Conservation (phyloP, 1,140 invertebrate species). For the Caenorhabditis tropicalis region DNA sequence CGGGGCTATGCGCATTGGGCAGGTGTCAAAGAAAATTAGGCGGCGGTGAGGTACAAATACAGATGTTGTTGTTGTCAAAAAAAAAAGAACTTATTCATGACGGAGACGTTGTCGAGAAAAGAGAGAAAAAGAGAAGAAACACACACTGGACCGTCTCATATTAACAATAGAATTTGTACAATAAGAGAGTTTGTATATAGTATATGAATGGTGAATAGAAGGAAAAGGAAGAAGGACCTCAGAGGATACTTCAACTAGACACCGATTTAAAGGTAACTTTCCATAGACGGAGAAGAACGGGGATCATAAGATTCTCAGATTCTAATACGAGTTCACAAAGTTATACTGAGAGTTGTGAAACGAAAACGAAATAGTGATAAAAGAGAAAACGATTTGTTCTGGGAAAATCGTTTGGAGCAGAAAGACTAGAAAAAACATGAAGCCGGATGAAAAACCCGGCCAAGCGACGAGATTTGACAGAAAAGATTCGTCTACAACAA, state of each 20-base stretch:
- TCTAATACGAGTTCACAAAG: too few relatives aligned
- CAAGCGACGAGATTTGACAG: too few relatives aligned
- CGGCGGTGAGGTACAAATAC: background rate
- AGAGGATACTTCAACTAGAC: background rate
- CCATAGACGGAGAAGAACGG: background rate
- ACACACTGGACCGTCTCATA: background rate
- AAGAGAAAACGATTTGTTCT: background rate
- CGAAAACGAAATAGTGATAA: background rate
- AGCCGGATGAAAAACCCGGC: too few relatives aligned
- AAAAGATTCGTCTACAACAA: too few relatives aligned
- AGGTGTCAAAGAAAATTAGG: background rate
- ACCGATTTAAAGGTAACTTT: background rate
- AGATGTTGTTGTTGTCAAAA: background rate
- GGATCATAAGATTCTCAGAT: background rate
- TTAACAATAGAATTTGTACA: conserved; percentile 16
- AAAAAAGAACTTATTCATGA: conserved; percentile 19
- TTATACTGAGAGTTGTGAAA: too few relatives aligned
- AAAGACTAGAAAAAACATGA: too few relatives aligned
- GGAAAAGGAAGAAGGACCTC: background rate
- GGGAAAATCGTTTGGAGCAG: background rate
- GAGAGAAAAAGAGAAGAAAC: background rate
- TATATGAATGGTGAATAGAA: background rate
- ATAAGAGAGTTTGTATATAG: background rate
- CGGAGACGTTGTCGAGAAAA: background rate
- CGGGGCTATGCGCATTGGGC: background rate